Evolutionary conservation across 2,113 vertebrate genomes (phyloP).

Genomic region (Xiphias gladius): DNA sequence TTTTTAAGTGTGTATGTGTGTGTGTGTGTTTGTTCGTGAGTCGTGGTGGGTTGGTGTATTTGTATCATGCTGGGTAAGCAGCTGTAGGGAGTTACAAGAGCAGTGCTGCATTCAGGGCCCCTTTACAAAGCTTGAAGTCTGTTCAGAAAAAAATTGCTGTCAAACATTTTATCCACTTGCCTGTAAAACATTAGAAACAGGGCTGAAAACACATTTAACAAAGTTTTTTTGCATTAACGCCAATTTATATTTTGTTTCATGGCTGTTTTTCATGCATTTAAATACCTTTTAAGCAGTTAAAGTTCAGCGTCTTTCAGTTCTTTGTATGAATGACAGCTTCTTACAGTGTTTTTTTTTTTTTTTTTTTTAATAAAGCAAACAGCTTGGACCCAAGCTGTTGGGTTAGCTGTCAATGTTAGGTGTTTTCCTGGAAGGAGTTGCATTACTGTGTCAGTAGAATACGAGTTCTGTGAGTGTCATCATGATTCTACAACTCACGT

Average conservation of each 20-base stretch:
- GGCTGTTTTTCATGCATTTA: too few relatives aligned
- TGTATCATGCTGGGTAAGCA: neutral
- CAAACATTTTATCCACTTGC: neutral
- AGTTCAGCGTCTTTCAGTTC: neutral
- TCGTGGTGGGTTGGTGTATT: neutral
- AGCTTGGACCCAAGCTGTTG: neutral
- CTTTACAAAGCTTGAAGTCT: slow-evolving; percentile 27
- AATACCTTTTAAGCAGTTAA: neutral
- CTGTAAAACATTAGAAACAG: slow-evolving; percentile 7
- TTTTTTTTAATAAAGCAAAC: neutral
- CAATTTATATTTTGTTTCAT: neutral
- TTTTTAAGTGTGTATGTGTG: slow-evolving; percentile 36
- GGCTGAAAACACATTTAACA: neutral
- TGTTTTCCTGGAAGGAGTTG: neutral
- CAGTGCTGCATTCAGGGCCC: slow-evolving; percentile 34
- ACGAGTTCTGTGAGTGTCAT: neutral
- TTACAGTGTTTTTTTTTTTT: neutral
- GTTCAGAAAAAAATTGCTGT: neutral
- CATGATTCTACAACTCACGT: neutral
- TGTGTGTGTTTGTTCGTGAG: slow-evolving; percentile 25
- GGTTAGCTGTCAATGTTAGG: neutral
- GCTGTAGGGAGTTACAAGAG: slow-evolving; percentile 20
- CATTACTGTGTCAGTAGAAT: neutral
- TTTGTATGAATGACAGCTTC: neutral
- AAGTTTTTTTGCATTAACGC: neutral